These are phyloP conservation scores for Steinernema feltiae DNA, from an alignment of 1,140 invertebrate species.

Conservation along the genomic window DNA sequence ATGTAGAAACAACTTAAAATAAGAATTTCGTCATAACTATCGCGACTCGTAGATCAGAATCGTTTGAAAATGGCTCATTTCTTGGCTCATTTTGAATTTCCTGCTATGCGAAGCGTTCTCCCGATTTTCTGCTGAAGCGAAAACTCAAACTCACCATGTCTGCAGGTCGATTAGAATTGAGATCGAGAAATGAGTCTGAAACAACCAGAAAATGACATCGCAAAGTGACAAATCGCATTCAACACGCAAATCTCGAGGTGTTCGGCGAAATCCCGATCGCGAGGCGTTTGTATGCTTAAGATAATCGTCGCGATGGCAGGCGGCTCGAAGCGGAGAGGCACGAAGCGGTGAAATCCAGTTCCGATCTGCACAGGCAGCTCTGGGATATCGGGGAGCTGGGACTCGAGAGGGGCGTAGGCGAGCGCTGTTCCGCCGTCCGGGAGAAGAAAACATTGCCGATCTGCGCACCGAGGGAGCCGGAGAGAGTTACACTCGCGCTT, in stretches of 20 bases:
- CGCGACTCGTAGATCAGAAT: background rate
- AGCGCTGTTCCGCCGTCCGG: background rate
- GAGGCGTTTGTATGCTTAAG: constrained; percentile 11
- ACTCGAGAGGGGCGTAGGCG: background rate
- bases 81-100: background rate
- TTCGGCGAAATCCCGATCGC: background rate
- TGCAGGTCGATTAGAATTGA: constrained; percentile 12
- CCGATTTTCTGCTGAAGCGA: background rate
- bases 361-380: too few relatives aligned
- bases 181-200: constrained; percentile 4
- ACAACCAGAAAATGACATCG: background rate
- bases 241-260: background rate
- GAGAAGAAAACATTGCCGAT: constrained; percentile 6
- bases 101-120: background rate
- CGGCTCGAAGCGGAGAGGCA: background rate
- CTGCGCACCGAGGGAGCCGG: background rate
- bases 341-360: background rate
- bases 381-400: background rate
- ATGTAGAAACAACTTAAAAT: too few relatives aligned
- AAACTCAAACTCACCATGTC: background rate
- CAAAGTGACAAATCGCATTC: background rate
- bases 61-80: background rate
- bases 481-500: background rate
- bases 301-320: background rate
- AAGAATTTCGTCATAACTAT: background rate